These are phyloP conservation scores for Penaeus vannamei DNA, from an alignment of 1,140 invertebrate species.

Conservation along the genomic window DNA sequence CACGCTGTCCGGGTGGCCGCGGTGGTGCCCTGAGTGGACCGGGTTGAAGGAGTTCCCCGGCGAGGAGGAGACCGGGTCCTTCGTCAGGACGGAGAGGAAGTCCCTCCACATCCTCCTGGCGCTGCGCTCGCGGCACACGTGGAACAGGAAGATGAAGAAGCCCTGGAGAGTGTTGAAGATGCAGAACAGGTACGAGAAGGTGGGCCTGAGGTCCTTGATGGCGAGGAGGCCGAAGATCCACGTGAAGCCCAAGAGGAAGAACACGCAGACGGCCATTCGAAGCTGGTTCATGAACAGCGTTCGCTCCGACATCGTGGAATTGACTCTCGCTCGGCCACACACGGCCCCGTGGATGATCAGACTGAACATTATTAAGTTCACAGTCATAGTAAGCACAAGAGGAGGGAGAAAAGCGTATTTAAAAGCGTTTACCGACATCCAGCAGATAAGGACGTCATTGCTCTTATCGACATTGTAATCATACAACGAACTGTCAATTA, in stretches of 20 bases:
- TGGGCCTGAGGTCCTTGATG: conserved; percentile 52
- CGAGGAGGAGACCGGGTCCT: conserved; percentile 38
- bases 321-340: conserved; percentile 71
- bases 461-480: conserved; percentile 33
- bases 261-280: conserved; percentile 72
- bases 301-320: conserved; percentile 71
- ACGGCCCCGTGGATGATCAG: conserved; percentile 71
- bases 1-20: conserved; percentile 11
- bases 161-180: conserved; percentile 69
- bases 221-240: conserved; percentile 69
- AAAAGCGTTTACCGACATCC: conserved; percentile 72
- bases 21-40: not conserved
- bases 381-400: conserved; percentile 71
- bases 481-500: conserved; percentile 66
- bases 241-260: conserved; percentile 71
- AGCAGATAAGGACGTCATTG: conserved; percentile 69
- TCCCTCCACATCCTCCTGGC: conserved; percentile 66
- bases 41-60: conserved; percentile 48
- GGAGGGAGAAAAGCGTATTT: conserved; percentile 72
- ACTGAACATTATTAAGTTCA: conserved; percentile 72
- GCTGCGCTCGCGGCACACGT: conserved; percentile 67
- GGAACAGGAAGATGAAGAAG: conserved; percentile 70
- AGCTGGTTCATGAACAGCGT: conserved; percentile 71
- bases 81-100: conserved; percentile 62
- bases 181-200: conserved; percentile 69